Conservation (phyloP, 2,113 vertebrate genomes). For the Alces alces region DNA sequence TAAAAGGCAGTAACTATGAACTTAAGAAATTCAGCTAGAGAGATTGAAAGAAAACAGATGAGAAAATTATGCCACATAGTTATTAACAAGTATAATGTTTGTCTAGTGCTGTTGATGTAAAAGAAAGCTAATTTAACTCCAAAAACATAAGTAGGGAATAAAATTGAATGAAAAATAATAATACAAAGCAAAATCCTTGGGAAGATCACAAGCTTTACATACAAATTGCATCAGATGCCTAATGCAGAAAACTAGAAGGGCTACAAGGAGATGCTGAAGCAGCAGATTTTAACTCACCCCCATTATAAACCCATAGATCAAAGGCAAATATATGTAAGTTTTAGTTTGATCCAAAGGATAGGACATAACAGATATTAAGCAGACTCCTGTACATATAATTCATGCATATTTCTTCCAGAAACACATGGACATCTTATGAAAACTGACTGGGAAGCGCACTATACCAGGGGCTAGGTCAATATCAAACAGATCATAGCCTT, state of each 20-base stretch:
- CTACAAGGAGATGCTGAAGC: fast-evolving
- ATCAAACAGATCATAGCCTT: neutral
- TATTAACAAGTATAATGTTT: fast-evolving
- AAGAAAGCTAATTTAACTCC: too few species aligned
- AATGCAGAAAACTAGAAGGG: neutral
- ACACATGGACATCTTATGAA: neutral
- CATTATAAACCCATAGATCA: fast-evolving
- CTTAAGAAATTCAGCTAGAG: neutral
- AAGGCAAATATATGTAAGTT: fast-evolving
- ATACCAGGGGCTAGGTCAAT: neutral
- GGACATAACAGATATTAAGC: fast-evolving
- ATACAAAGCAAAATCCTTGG: neutral
- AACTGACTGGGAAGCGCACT: neutral
- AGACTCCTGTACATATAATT: neutral
- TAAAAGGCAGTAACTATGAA: neutral
- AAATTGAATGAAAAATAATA: neutral
- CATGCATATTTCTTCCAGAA: neutral
- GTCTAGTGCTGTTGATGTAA: neutral
- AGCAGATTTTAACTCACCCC: fast-evolving
- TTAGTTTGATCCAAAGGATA: fast-evolving
- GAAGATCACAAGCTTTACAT: neutral
- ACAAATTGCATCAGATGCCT: fast-evolving
- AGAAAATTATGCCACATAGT: too few species aligned
- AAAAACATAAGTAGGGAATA: neutral
- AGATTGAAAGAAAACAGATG: neutral